These are phyloP conservation scores for Macrosiphum euphorbiae DNA, from an alignment of 2,888 invertebrate genomes.

Conservation along the genomic window DNA sequence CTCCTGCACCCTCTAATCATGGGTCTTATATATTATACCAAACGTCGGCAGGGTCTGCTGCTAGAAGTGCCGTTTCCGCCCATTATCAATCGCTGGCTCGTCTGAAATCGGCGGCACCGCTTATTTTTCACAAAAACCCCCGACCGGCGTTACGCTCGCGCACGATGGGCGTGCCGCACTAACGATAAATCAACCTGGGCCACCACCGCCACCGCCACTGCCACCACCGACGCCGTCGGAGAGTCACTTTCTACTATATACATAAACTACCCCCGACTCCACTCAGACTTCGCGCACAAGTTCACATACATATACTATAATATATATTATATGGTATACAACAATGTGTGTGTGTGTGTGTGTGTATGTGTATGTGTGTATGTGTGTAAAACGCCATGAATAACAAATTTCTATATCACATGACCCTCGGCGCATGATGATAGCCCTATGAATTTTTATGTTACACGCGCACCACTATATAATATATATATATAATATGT, in stretches of 20 bases:
- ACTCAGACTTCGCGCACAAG: conserved; percentile 21
- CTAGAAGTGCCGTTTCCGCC: conserved; percentile 63
- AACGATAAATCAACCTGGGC: conserved; percentile 62
- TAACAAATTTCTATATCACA: conserved; percentile 56
- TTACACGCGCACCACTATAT: conserved; percentile 4
- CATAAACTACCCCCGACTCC: conserved; percentile 3
- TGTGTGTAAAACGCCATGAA: conserved; percentile 48
- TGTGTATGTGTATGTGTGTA: neutral
- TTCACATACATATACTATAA: conserved; percentile 14
- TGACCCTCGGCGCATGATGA: conserved; percentile 61
- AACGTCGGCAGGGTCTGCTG: conserved; percentile 54
- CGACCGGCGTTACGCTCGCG: conserved; percentile 63
- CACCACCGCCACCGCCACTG: conserved; percentile 1
- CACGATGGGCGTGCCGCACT: conserved; percentile 54
- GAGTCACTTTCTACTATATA: conserved; percentile 51
- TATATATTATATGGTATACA: neutral
- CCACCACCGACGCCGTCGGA: conserved; percentile 4
- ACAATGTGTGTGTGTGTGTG: neutral
- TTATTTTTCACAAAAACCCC: conserved; percentile 63
- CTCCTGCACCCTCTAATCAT: neutral
- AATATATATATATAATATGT: neutral
- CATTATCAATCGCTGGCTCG: conserved; percentile 64
- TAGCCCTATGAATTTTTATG: conserved; percentile 60
- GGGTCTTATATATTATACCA: conserved; percentile 7
- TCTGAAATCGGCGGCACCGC: conserved; percentile 64